Percentiles rank a stretch among this genome's conserved stretches.
phyloP scores from a whole-genome alignment of 2,113 vertebrate species.

The Panthera tigris region DNA sequence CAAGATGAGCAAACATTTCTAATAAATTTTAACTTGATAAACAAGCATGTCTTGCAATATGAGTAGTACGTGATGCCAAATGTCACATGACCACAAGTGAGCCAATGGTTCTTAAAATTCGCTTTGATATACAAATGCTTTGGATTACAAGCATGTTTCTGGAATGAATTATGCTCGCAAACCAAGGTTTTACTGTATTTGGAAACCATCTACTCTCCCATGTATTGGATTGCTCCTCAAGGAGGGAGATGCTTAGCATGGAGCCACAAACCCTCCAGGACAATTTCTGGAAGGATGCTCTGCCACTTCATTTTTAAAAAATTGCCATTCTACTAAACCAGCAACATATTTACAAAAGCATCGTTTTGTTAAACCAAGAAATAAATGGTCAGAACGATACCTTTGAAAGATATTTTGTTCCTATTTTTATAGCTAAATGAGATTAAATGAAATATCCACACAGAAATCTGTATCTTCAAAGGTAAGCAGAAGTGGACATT shows the following conservation, averaged over 20 bases:
- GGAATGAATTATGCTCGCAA: too few species aligned
- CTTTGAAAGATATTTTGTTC: background rate
- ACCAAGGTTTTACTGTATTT: too few species aligned
- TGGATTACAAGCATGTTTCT: too few species aligned
- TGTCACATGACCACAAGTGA: too few species aligned
- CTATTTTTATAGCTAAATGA: slow-evolving; percentile 8
- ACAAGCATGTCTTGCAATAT: too few species aligned
- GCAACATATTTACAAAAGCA: slow-evolving; percentile 25
- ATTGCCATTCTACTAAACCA: background rate
- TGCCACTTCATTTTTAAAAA: background rate
- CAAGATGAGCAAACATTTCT: too few species aligned
- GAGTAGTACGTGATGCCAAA: too few species aligned
- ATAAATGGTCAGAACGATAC: background rate
- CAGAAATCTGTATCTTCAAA: background rate
- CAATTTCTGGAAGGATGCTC: background rate
- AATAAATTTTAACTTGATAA: too few species aligned
- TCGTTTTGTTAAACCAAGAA: slow-evolving; percentile 21
- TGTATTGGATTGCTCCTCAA: background rate
- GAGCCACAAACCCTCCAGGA: background rate
- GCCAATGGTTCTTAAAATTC: too few species aligned
- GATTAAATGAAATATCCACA: background rate
- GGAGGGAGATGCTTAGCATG: background rate
- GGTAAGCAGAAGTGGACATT: background rate
- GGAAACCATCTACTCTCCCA: background rate
- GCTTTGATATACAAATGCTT: too few species aligned